Base-by-base conservation (phyloP, 2,797 vertebrate species). In the Hyperoplus immaculatus region DNA sequence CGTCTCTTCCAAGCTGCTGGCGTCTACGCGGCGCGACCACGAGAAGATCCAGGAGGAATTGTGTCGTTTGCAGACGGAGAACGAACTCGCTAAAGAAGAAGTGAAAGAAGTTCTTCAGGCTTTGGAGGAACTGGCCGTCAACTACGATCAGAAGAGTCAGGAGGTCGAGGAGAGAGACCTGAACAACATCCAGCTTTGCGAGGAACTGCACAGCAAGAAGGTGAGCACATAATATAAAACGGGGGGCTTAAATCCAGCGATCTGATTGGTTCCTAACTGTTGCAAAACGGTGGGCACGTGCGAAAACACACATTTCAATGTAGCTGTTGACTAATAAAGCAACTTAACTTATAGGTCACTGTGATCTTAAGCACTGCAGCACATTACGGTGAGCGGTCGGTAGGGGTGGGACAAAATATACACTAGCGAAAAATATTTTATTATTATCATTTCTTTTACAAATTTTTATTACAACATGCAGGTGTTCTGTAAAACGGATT, bases 121-220 rank as follows among this genome's bases (percentile, higher is more conserved):
- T 9, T 94, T 99, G 85, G 98, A 98, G 88, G 97, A 99, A 85
- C 95, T 99, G 83, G 97, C 98, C 9, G 97, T 99, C 87, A 99
- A 99, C 91, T 99, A 99, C 16, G 98, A 99, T 90, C 98, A 99
- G 91, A 99, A 99, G 89, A 99, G 97, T 85, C 97, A 98, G 90
- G 97, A 99, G 95, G 97, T 98, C 87, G 97, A 98, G 94, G 97
- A 98, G 82, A 64, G 95, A 92, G 94, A 95, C 6, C 92, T 90
- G 57, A 87, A 93, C 89, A 97, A 97, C 13, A 93, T 95, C 61
- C 95, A 96, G 89, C 95, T 98, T 86, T 84, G 89, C 0, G 96
- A 97, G 8, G 96, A 98, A 82, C 95, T 99, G 88, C 92, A 95
- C 4, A 95, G 97, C 90, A 98, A 97, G 93, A 96, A 95, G 83